Percentiles rank a stretch among this genome's conserved stretches.
These are phyloP conservation scores for Chromis chromis DNA, from an alignment of 2,797 vertebrate genomes.

Conservation along the genomic window DNA sequence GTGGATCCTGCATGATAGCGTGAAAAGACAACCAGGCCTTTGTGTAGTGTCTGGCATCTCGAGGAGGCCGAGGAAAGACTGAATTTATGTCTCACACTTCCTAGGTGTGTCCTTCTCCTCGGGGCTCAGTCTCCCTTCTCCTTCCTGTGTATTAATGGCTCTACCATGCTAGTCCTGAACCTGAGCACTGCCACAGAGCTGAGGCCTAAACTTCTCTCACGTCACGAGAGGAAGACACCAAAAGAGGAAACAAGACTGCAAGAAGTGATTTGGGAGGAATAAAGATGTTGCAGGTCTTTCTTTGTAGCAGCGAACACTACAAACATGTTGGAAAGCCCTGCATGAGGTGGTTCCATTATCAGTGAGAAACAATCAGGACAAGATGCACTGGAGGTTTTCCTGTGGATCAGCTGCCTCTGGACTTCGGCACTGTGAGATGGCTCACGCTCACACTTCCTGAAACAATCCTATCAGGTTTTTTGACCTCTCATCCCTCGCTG, in stretches of 20 bases:
- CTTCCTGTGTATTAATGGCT: slow-evolving; percentile 66
- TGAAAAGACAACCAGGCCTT: slow-evolving; percentile 39
- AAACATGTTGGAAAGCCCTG: slow-evolving; percentile 17
- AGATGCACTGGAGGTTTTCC: slow-evolving; percentile 27
- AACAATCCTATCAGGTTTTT: slow-evolving; percentile 65
- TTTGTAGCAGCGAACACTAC: slow-evolving; percentile 41
- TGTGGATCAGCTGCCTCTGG: slow-evolving; percentile 25
- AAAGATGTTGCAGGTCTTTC: slow-evolving; percentile 42
- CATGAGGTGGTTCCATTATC: slow-evolving; percentile 35
- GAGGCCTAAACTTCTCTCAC: slow-evolving; percentile 41
- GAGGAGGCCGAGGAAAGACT: slow-evolving; percentile 34
- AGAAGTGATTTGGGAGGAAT: slow-evolving; percentile 19
- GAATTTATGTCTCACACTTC: slow-evolving; percentile 54
- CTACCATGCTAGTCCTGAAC: slow-evolving; percentile 64
- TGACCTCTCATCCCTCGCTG: slow-evolving; percentile 59
- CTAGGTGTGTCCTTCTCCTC: slow-evolving; percentile 58
- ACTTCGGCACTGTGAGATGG: slow-evolving; percentile 31
- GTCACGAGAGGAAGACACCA: slow-evolving; percentile 19
- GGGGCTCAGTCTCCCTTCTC: slow-evolving; percentile 28
- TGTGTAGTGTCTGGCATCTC: slow-evolving; percentile 46
- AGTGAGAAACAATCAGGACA: slow-evolving; percentile 46
- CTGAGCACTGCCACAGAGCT: slow-evolving; percentile 48
- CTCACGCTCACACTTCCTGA: slow-evolving; percentile 42
- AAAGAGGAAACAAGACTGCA: slow-evolving; percentile 19
- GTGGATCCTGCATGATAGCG: slow-evolving; percentile 35